Evolutionary conservation across 2,888 invertebrate species (phyloP), one percentile per base, ranked within the genome.

Genomic region (Cephus nigrinus): DNA sequence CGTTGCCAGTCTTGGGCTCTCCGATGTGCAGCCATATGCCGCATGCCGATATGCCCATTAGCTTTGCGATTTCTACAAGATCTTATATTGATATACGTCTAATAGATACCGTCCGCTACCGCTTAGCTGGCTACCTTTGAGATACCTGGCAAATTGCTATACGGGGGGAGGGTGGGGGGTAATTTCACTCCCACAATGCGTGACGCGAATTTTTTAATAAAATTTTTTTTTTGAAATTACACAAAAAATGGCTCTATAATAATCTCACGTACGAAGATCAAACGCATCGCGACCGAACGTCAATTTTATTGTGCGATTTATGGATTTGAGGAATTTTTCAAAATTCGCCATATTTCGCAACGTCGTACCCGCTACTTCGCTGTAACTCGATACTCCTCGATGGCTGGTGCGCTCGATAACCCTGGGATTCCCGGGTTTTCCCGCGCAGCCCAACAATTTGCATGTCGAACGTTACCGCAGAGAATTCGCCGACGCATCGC

Each of bases 21-120:
- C 32, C 40, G 73, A 78, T 69, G 68, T 12, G 81, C 80, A 77
- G 77, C 79, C 83, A 86, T 86, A 82, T 83, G 86, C 85, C 80
- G 84, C 84, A 82, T 82, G 82, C 84, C 86, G 85, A 85, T 86
- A 85, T 83, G 84, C 84, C 86, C 84, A 87, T 88, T 87, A 88
- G 82, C 34, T 75, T 76, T 82, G 80, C 83, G 83, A 88, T 87
- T 88, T 86, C 85, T 83, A 81, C 82, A 81, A 85, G 86, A 87
- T 88, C 82, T 83, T 84, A 88, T 84, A 85, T 86, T 88, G 87
- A 88, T 87, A 85, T 82, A 85, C 83, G 84, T 82, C 85, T 86
- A 87, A 87, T 86, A 84, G 86, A 85, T 86, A 85, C 82, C 85
- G 84, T 84, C 82, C 83, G 85, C 86, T 86, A 86, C 86, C 77